Percentiles rank a stretch among this genome's conserved stretches.
These are phyloP conservation scores for Drosophila birchii DNA, from an alignment of 2,888 invertebrate species.

Conservation along the genomic window DNA sequence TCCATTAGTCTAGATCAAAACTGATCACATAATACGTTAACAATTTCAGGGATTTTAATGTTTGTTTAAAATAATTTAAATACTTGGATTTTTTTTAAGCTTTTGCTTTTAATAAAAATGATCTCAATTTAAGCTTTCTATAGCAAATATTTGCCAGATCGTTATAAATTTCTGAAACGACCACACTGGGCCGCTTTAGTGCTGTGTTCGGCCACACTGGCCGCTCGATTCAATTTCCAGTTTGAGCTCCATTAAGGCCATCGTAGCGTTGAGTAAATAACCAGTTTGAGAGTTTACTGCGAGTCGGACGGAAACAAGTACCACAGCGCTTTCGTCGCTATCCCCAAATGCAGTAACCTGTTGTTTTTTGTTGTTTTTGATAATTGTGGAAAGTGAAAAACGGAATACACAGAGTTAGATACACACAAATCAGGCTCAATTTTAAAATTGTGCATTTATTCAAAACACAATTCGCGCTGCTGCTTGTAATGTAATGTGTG, in stretches of 20 bases:
- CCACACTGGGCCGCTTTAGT: neutral
- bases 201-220: neutral
- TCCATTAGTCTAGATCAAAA: too few relatives aligned
- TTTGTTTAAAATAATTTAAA: too few relatives aligned
- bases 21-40: too few relatives aligned
- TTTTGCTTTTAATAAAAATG: neutral
- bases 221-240: slow-evolving; percentile 9
- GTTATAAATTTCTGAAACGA: neutral
- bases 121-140: neutral
- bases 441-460: slow-evolving; percentile 20
- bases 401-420: slow-evolving; percentile 11
- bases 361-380: slow-evolving; percentile 32
- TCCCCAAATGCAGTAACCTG: slow-evolving; percentile 32
- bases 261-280: slow-evolving; percentile 21
- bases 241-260: slow-evolving; percentile 14
- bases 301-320: slow-evolving; percentile 32
- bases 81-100: neutral
- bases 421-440: slow-evolving; percentile 23
- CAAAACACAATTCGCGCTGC: neutral
- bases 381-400: slow-evolving; percentile 35
- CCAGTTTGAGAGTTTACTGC: slow-evolving; percentile 29
- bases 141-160: neutral
- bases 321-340: slow-evolving; percentile 17
- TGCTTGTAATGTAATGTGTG: neutral
- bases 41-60: too few relatives aligned